Evolutionary conservation across 2,888 invertebrate genomes (phyloP).

Genomic region (Pseudoips prasinana): DNA sequence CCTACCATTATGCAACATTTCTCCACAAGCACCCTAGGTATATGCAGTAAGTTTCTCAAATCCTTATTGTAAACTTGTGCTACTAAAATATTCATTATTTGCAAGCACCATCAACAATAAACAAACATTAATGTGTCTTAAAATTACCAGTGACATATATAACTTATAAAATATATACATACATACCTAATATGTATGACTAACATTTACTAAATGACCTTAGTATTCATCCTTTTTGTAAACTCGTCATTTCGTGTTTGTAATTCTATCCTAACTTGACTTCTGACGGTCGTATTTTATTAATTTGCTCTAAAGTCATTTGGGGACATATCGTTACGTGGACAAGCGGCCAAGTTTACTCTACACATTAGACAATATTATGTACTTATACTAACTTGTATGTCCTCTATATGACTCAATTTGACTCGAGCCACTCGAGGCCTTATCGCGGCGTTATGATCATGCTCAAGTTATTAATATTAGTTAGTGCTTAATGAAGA

Average conservation of each 20-base stretch:
- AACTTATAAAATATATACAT: too few relatives aligned
- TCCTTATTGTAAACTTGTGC: conserved; percentile 9
- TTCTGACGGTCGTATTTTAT: conserved; percentile 10
- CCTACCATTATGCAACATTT: conserved; percentile 65
- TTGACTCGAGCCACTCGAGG: conserved; percentile 39
- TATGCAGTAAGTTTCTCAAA: conserved; percentile 55
- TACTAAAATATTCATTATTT: too few relatives aligned
- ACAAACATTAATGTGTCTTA: too few relatives aligned
- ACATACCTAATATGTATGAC: neutral
- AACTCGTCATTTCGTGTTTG: conserved; percentile 3
- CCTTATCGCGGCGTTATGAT: conserved; percentile 40
- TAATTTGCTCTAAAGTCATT: conserved; percentile 24
- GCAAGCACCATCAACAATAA: too few relatives aligned
- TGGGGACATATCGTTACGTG: conserved; percentile 37
- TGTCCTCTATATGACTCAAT: conserved; percentile 55
- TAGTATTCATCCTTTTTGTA: conserved; percentile 6
- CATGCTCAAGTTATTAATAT: conserved; percentile 27
- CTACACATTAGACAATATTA: conserved; percentile 54
- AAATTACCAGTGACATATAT: too few relatives aligned
- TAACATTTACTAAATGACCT: neutral
- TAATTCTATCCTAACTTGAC: conserved; percentile 3
- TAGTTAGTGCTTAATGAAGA: conserved; percentile 22
- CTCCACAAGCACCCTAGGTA: conserved; percentile 37
- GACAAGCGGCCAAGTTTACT: conserved; percentile 60
- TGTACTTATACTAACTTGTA: conserved; percentile 39